A percentile compares a stretch with the other conserved stretches of the same genome.
phyloP scores from a whole-genome alignment of 2,113 vertebrate genomes.

The Nothoprocta pentlandii region DNA sequence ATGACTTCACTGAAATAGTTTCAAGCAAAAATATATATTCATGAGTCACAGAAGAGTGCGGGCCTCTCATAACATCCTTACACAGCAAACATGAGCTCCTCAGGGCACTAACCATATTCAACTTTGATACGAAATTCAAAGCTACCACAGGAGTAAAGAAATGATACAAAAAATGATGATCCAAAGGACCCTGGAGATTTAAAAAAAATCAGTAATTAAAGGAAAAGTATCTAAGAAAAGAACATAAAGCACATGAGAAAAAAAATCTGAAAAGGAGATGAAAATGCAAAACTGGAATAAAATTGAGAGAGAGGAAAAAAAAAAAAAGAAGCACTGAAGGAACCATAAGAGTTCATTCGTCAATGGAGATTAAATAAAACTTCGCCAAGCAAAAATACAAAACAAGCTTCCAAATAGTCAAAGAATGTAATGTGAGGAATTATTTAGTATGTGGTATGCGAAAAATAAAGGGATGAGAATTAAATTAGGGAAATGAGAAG shows the following conservation, averaged over 20 bases:
- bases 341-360: neutral
- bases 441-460: neutral
- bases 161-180: neutral
- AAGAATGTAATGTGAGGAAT: neutral
- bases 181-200: neutral
- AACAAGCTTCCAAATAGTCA: neutral
- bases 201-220: conserved; percentile 9
- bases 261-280: neutral
- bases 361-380: neutral
- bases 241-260: neutral
- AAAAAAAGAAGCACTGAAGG: neutral
- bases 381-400: neutral
- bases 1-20: conserved; percentile 40
- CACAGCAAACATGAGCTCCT: conserved; percentile 51
- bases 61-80: conserved; percentile 42
- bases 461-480: neutral
- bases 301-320: neutral
- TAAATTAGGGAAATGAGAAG: neutral
- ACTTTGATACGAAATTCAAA: conserved; percentile 29
- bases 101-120: conserved; percentile 9
- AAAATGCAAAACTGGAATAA: neutral
- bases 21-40: conserved; percentile 34
- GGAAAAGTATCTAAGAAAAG: neutral
- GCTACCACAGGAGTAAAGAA: neutral
- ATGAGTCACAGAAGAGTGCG: neutral